A percentile compares a stretch with the other conserved stretches of the same genome.
Conservation (phyloP, 2,797 vertebrate species). For the Streptopelia turtur region DNA sequence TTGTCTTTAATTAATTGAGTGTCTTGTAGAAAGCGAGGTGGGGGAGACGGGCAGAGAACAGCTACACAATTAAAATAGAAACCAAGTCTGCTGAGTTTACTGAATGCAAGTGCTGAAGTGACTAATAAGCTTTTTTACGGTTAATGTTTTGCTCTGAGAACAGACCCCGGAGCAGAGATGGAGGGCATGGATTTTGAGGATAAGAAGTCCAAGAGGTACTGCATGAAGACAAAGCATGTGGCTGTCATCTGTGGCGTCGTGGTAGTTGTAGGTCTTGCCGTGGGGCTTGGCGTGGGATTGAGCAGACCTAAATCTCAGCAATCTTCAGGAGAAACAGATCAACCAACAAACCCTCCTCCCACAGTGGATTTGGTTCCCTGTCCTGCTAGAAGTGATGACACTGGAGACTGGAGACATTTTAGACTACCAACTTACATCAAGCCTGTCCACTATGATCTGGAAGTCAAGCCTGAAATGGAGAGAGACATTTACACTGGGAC, state of each 20-base stretch:
- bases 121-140: constrained; percentile 1
- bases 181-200: constrained; percentile 79
- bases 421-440: constrained; percentile 84
- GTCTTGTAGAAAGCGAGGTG: not conserved
- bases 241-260: constrained; percentile 83
- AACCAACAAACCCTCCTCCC: constrained; percentile 19
- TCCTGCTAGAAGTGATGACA: constrained; percentile 74
- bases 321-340: not conserved
- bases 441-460: constrained; percentile 89
- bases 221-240: constrained; percentile 84
- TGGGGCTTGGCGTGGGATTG: constrained; percentile 90
- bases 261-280: constrained; percentile 82
- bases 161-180: constrained; percentile 58
- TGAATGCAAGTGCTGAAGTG: constrained; percentile 43
- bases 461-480: constrained; percentile 84
- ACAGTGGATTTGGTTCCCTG: constrained; percentile 73
- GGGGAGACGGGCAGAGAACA: constrained; percentile 1
- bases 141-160: constrained; percentile 24
- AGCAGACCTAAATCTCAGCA: constrained; percentile 64
- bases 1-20: constrained; percentile 52
- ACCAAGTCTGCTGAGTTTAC: constrained; percentile 40
- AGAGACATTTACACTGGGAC: constrained; percentile 85
- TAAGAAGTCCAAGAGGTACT: constrained; percentile 79
- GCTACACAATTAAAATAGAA: constrained; percentile 29
- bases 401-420: constrained; percentile 87